Conservation (phyloP, 35 echinoderm and acorn worm species). For the Diadema setosum region DNA sequence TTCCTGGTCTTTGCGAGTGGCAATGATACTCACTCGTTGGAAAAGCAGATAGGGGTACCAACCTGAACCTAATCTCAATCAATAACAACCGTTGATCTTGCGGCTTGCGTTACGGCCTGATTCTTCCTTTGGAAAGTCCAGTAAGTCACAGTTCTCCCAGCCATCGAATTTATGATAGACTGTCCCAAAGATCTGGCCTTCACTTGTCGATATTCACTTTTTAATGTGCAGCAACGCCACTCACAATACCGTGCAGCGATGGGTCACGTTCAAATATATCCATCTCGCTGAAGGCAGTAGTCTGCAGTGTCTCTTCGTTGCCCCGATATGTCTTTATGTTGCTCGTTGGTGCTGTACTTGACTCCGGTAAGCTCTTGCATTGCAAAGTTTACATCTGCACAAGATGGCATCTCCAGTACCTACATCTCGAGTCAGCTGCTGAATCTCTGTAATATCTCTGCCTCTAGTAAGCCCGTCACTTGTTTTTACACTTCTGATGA, state of each 20-base stretch:
- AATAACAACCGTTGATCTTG: neutral
- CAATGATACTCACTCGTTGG: neutral
- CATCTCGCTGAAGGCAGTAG: neutral
- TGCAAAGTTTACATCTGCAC: conserved; percentile 37
- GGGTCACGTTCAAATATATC: neutral
- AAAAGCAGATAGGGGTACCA: conserved; percentile 4
- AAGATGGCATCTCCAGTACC: conserved; percentile 32
- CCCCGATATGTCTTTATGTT: neutral
- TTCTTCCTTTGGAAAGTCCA: conserved; percentile 3
- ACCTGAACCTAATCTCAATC: neutral
- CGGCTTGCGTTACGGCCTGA: neutral
- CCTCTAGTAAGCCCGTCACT: conserved; percentile 46
- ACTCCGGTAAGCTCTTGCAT: conserved; percentile 61
- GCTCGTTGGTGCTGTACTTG: conserved; percentile 50
- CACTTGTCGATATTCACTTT: conserved; percentile 29
- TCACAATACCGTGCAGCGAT: neutral
- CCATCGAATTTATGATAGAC: conserved; percentile 3
- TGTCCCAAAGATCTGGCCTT: neutral
- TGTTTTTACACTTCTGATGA: conserved; percentile 41
- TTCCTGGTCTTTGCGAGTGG: neutral
- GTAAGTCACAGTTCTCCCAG: neutral
- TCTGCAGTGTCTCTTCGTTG: neutral
- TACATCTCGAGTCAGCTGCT: conserved; percentile 24
- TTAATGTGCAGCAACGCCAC: conserved; percentile 5
- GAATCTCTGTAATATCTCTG: conserved; percentile 20